These are phyloP conservation scores for Ascaphus truei DNA, from an alignment of 2,113 vertebrate genomes.

Conservation along the genomic window DNA sequence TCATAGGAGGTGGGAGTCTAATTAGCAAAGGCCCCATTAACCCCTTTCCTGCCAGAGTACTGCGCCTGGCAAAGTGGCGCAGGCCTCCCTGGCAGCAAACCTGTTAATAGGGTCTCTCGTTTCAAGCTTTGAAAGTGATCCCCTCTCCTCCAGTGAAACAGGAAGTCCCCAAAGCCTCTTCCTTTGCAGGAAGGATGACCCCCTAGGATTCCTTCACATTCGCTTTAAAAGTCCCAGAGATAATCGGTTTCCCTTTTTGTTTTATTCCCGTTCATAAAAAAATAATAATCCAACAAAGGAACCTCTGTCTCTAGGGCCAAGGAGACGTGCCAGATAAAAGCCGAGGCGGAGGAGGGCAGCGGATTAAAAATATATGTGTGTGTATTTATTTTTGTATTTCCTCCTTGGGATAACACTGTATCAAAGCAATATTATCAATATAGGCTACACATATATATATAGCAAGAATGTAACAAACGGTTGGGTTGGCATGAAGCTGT, in stretches of 20 bases:
- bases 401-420: no score
- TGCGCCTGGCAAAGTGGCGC: neutral
- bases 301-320: constrained; percentile 42
- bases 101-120: constrained; percentile 12
- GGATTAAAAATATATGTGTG: neutral
- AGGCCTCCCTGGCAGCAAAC: neutral
- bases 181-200: constrained; percentile 63
- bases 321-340: constrained; percentile 40
- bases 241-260: constrained; percentile 43
- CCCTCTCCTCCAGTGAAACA: constrained; percentile 28
- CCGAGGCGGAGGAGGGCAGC: neutral
- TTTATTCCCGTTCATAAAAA: constrained; percentile 12
- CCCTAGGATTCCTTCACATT: constrained; percentile 44
- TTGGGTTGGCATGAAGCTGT: no score
- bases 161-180: constrained; percentile 52
- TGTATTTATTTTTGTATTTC: neutral
- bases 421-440: no score
- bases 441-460: no score
- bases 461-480: no score
- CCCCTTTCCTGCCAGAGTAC: neutral
- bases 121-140: constrained; percentile 54
- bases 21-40: no score
- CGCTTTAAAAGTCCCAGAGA: constrained; percentile 45
- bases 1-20: no score
- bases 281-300: constrained; percentile 41